Evolutionary conservation across 1,140 invertebrate genomes (phyloP).

Genomic region (Drosophila serrata): DNA sequence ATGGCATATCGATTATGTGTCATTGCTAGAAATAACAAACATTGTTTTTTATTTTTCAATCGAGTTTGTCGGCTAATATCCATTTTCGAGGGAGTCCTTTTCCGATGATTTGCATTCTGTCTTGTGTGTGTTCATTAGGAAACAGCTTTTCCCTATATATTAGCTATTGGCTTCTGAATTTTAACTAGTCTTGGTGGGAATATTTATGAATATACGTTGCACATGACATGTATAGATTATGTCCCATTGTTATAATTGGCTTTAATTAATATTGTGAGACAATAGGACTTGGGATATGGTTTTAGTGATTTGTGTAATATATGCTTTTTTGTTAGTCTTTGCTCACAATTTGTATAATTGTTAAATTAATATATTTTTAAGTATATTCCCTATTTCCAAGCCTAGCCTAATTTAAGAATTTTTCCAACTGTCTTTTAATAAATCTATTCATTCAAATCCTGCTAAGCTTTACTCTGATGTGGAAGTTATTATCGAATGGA

Average conservation of each 20-base stretch:
- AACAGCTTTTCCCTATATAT: not conserved
- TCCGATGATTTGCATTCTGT: constrained; percentile 6
- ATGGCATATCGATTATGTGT: constrained; percentile 36
- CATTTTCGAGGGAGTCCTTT: constrained; percentile 2
- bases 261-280: not conserved
- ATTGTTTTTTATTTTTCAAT: constrained; percentile 14
- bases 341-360: not conserved
- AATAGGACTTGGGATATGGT: not conserved
- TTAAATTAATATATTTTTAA: not conserved
- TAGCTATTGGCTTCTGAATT: not conserved
- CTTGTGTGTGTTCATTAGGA: constrained; percentile 1
- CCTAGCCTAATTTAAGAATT: not conserved
- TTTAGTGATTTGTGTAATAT: not conserved
- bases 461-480: not conserved
- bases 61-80: not conserved
- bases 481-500: constrained; percentile 22
- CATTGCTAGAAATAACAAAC: constrained; percentile 25
- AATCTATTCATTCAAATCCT: constrained; percentile 7
- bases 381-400: not conserved
- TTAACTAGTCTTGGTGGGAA: not conserved
- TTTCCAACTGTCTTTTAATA: not conserved
- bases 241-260: not conserved
- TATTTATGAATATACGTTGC: not conserved
- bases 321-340: not conserved
- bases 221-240: not conserved